These are phyloP conservation scores for Hyposoter didymator DNA, from an alignment of 2,888 invertebrate genomes.

Conservation along the genomic window DNA sequence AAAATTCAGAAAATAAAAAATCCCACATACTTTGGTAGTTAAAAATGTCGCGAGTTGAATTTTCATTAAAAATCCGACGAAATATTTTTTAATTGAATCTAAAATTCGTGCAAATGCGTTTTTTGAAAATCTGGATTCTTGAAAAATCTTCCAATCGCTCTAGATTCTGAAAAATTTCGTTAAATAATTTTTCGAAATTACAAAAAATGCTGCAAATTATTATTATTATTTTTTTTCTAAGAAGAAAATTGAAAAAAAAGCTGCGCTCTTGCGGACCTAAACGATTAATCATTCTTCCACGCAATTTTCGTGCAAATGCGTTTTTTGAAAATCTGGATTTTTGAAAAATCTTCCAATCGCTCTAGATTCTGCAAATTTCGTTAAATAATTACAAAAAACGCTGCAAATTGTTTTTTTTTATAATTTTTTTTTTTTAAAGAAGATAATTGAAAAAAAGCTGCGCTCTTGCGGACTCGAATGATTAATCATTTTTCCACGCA, in stretches of 20 bases:
- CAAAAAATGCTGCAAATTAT: no score
- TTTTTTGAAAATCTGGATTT: no score
- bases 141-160: no score
- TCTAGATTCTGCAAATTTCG: no score
- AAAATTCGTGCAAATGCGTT: not conserved
- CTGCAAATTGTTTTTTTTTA: no score
- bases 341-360: no score
- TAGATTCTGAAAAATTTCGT: no score
- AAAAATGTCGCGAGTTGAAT: not conserved
- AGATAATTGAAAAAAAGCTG: no score
- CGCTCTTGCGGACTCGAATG: not conserved
- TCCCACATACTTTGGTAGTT: not conserved
- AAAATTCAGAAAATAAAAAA: not conserved
- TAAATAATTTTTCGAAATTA: no score
- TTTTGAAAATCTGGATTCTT: no score
- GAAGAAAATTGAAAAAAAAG: no score
- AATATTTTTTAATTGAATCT: not conserved
- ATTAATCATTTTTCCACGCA: not conserved
- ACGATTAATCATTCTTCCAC: not conserved
- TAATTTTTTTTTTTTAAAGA: not conserved
- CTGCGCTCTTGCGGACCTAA: not conserved
- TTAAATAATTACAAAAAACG: no score
- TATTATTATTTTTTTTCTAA: not conserved
- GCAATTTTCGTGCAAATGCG: not conserved
- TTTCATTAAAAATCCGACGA: not conserved